A percentile compares a stretch with the other conserved stretches of the same genome.
phyloP scores from a whole-genome alignment of 2,888 invertebrate genomes.

The Drosophila percnosoma region DNA sequence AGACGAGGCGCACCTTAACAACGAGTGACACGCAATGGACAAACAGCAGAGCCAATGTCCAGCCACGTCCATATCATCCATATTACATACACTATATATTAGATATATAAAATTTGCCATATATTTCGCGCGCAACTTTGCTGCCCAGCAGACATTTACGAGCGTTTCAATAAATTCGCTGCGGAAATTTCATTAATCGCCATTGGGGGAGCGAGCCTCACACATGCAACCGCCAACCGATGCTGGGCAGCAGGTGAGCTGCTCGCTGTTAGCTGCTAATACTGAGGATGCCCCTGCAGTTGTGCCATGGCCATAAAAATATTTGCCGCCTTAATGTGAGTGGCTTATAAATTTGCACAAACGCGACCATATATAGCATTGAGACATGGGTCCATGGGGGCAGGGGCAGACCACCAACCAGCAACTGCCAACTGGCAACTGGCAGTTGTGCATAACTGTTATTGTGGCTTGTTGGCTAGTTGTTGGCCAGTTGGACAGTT shows the following conservation, averaged over 20 bases:
- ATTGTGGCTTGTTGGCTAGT: slow-evolving; percentile 41
- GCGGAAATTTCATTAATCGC: slow-evolving; percentile 75
- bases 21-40: slow-evolving; percentile 74
- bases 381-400: slow-evolving; percentile 35
- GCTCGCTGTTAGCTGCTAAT: slow-evolving; percentile 8
- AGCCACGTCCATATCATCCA: slow-evolving; percentile 46
- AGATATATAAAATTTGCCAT: slow-evolving; percentile 61
- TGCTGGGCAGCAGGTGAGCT: slow-evolving; percentile 48
- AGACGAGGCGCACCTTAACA: slow-evolving; percentile 53
- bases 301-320: slow-evolving; percentile 71
- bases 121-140: slow-evolving; percentile 53
- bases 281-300: slow-evolving; percentile 49
- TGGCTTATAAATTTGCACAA: slow-evolving; percentile 79
- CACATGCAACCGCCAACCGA: slow-evolving; percentile 3
- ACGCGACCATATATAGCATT: slow-evolving; percentile 70
- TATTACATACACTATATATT: slow-evolving; percentile 46
- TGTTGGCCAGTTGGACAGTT: slow-evolving; percentile 23
- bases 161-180: slow-evolving; percentile 71
- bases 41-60: slow-evolving; percentile 51
- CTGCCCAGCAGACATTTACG: slow-evolving; percentile 50
- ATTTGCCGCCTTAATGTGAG: slow-evolving; percentile 79
- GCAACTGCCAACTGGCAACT: slow-evolving; percentile 31
- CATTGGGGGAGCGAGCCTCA: slow-evolving; percentile 34
- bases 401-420: slow-evolving; percentile 34
- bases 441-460: slow-evolving; percentile 71